These are phyloP conservation scores for Notechis scutatus DNA, from an alignment of 2,113 vertebrate species.

Conservation along the genomic window DNA sequence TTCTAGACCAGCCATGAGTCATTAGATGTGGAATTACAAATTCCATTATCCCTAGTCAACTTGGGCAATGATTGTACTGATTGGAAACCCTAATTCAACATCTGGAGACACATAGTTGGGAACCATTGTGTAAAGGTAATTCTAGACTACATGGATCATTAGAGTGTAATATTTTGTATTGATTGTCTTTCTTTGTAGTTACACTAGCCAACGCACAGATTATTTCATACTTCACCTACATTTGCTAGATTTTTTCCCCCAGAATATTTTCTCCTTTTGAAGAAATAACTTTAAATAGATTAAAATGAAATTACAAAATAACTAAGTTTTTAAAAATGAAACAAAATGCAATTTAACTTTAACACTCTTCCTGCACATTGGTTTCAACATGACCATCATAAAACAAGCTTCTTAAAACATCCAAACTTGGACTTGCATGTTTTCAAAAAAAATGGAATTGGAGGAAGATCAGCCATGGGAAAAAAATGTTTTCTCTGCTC, in stretches of 20 bases:
- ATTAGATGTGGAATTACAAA: not conserved
- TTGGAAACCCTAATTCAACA: not conserved
- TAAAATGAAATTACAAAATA: not conserved
- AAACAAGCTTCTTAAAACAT: not conserved
- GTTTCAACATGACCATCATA: not conserved
- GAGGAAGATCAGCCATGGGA: not conserved
- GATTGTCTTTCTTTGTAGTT: not conserved
- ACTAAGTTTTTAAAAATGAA: not conserved
- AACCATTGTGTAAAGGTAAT: not conserved
- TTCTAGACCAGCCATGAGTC: not conserved
- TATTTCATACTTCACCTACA: not conserved
- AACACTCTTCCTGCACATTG: no score
- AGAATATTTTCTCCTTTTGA: not conserved
- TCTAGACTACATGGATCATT: not conserved
- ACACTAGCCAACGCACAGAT: not conserved
- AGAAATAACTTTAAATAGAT: not conserved
- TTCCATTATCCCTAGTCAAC: not conserved
- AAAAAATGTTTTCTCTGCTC: not conserved
- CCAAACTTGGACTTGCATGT: not conserved
- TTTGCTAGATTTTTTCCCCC: not conserved
- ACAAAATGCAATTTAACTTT: not conserved
- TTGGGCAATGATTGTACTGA: not conserved
- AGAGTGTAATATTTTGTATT: not conserved
- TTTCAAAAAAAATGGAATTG: not conserved
- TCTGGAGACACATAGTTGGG: not conserved